Evolutionary conservation across 1,140 invertebrate genomes (phyloP).

Genomic region (Teleogryllus occipitalis): DNA sequence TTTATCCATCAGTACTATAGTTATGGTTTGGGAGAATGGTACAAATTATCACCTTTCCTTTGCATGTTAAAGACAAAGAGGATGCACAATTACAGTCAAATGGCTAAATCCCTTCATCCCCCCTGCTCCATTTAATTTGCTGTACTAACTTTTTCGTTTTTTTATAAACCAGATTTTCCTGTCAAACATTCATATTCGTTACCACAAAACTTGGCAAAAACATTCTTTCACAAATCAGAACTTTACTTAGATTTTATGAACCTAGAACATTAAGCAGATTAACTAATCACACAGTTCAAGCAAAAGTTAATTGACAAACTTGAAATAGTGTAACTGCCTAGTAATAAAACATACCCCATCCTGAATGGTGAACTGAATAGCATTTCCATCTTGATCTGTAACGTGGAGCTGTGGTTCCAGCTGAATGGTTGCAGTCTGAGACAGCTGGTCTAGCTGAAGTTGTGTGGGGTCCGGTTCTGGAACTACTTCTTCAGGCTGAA

Average conservation of each 20-base stretch:
- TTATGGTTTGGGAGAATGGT: too few relatives aligned
- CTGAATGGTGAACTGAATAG: slow-evolving; percentile 55
- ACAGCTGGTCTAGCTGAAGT: slow-evolving; percentile 2
- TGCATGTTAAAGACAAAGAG: too few relatives aligned
- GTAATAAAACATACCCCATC: slow-evolving; percentile 38
- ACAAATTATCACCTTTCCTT: too few relatives aligned
- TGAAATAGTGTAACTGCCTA: neutral
- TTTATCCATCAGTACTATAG: too few relatives aligned
- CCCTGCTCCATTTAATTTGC: too few relatives aligned
- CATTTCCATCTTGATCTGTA: slow-evolving; percentile 56
- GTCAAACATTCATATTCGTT: too few relatives aligned
- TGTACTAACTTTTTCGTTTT: too few relatives aligned
- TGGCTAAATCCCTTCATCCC: too few relatives aligned
- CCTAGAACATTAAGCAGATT: neutral
- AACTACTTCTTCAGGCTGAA: slow-evolving; percentile 23
- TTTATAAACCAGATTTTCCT: too few relatives aligned
- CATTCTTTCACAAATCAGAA: neutral
- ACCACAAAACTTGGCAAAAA: too few relatives aligned
- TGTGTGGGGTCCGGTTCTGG: slow-evolving; percentile 28
- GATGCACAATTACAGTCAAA: too few relatives aligned
- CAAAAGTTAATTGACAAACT: neutral
- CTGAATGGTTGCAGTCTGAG: slow-evolving; percentile 9
- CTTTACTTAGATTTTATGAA: neutral
- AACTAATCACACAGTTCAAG: neutral
- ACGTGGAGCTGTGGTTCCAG: slow-evolving; percentile 37